Evolutionary conservation across 2,888 invertebrate genomes (phyloP), one percentile per base, ranked within the genome.

Genomic region (Ischnus inquisitorius): DNA sequence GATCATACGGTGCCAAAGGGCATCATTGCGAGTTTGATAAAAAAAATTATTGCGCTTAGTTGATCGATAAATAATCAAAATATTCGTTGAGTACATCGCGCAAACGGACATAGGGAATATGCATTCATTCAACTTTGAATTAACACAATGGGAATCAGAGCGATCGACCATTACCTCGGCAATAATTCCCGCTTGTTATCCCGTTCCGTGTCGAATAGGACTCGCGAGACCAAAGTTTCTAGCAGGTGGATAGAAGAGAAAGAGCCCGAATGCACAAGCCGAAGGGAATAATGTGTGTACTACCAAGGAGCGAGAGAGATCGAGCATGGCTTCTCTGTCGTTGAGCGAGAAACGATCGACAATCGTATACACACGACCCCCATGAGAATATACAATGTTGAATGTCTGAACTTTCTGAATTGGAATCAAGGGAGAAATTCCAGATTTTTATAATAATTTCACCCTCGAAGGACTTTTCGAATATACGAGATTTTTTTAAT

Each of bases 171-270:
- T 28, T 5, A 28, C 10, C 16, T 16, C n/a, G 48, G 48, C 68
- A 68, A 68, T 68, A 51, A 68, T 68, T 68, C 68, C 14, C 34
- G 48, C 51, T 68, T 68, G 68, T 68, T 68, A 68, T 68, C 68
- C 68, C 34, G 34, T 51, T 51, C 51, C 68, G 68, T 51, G 51
- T 68, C 48, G 51, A 68, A 51, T 51, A 51, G 68, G 51, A 68
- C 68, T 68, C 69, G 69, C 54, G 54, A 71, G 69, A 71, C 54
- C 39, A 57, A 71, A 71, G 54, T 41, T 71, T 71, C 39, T 54
- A 10, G 14, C 10, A 25, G 19, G 12, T 28, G 43, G 16, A 48
- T 46, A 19, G 65, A 25, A 41, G 57, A 75, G 51, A 64, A 75
- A 51, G 14, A 57, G 60, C 48, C 14, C 51, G 14, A 22, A 16